phyloP scores from a whole-genome alignment of 2,113 vertebrate species.

The Lynx canadensis region DNA sequence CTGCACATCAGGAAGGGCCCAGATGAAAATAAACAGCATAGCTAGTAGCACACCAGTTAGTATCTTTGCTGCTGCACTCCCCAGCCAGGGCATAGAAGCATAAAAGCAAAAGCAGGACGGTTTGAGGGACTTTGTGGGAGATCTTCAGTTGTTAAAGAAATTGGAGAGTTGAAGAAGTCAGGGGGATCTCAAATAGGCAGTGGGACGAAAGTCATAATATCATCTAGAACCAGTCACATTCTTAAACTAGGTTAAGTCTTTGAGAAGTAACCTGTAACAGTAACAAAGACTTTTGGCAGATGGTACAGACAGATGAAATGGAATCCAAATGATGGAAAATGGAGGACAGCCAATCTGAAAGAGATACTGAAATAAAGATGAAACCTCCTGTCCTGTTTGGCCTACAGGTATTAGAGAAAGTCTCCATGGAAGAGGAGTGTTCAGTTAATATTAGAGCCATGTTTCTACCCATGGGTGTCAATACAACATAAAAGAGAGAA shows the following conservation, averaged over 20 bases:
- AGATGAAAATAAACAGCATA: background rate
- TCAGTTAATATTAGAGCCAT: constrained; percentile 35
- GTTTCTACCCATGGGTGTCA: constrained; percentile 55
- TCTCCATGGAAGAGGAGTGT: constrained; percentile 5
- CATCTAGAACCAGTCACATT: constrained; percentile 19
- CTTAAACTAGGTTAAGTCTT: background rate
- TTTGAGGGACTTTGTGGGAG: background rate
- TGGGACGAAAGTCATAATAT: background rate
- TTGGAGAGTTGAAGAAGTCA: background rate
- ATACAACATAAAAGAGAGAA: constrained; percentile 10
- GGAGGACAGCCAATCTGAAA: constrained; percentile 16
- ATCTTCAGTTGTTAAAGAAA: background rate
- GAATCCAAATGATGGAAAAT: constrained; percentile 16
- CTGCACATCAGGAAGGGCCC: background rate
- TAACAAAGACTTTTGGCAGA: background rate
- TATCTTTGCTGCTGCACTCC: background rate
- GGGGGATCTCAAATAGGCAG: background rate
- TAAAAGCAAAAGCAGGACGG: background rate
- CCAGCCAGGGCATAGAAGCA: background rate
- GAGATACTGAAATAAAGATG: constrained; percentile 30
- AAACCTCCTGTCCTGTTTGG: background rate
- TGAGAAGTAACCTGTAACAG: background rate
- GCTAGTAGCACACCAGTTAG: background rate
- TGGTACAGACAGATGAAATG: background rate
- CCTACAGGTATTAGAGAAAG: background rate